Evolutionary conservation across 2,888 invertebrate species (phyloP), one percentile per base, ranked within the genome.

Genomic region (Seira ritae): DNA sequence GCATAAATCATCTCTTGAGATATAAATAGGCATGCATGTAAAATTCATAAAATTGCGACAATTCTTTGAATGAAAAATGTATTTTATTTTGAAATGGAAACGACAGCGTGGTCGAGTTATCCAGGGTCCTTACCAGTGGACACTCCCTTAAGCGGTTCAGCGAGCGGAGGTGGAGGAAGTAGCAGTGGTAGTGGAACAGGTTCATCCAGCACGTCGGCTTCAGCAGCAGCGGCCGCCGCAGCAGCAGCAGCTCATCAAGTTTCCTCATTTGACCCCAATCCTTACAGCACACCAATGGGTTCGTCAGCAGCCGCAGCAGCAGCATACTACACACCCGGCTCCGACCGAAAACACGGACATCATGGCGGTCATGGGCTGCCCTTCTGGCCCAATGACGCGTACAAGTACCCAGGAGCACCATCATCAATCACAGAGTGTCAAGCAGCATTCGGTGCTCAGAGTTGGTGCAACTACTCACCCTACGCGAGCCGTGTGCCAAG

Each of bases 381-480:
- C 10, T 86, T 88, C 31, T 88, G 88, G 88, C 84, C 86, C 55
- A 82, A 85, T 62, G 82, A 85, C 19, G 70, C 77, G 20, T 89
- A 88, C 86, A 89, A 88, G 73, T 87, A 89, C 67, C 85, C 87
- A 37, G 84, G 86, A 37, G 76, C 80, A n/a, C 84, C 86, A 19
- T 70, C 81, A 60, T 86, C 86, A 69, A 86, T 88, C 66, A 80
- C 85, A 20, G 89, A 89, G 50, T 89, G 89, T 78, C 87, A 87
- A 77, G 85, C 22, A 15, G 81, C 85, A 82, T 88, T 89, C 77
- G 85, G 86, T 78, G 84, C 88, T 68, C 87, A 88, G 75, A 76
- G 82, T 80, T 88, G 89, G 88, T 87, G 87, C 75, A 84, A 85
- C 66, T 87, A 88, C 70, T 80, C 87, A 60, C 87, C 89, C 12